These are phyloP conservation scores for Chelonus formosanus DNA, from an alignment of 2,888 invertebrate genomes.

Conservation along the genomic window DNA sequence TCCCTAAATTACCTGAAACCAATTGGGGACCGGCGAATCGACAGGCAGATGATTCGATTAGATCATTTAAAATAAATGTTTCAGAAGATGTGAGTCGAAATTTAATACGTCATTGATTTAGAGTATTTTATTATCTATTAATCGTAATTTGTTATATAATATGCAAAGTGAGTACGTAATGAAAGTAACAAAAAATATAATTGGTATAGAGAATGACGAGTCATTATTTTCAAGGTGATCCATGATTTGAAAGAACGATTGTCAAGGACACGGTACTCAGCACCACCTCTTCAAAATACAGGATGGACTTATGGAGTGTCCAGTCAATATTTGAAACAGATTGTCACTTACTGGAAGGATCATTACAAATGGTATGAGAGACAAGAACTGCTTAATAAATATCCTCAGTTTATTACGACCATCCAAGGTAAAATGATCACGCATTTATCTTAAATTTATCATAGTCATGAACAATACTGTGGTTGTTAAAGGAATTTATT, in stretches of 20 bases:
- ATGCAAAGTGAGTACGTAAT: neutral
- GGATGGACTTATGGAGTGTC: conserved; percentile 87
- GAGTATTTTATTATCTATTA: neutral
- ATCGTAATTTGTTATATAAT: neutral
- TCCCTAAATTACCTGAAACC: conserved; percentile 58
- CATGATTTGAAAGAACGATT: conserved; percentile 72
- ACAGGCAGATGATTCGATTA: conserved; percentile 67
- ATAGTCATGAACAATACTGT: too few species aligned
- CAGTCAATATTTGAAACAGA: conserved; percentile 71
- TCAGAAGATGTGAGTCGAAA: conserved; percentile 67
- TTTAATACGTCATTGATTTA: neutral
- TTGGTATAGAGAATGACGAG: neutral
- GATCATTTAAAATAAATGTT: conserved; percentile 71
- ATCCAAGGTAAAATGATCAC: conserved; percentile 71
- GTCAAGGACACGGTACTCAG: conserved; percentile 66
- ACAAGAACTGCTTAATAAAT: conserved; percentile 76
- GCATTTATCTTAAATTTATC: too few species aligned
- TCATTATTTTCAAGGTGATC: conserved; percentile 67
- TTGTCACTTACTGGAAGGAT: conserved; percentile 82
- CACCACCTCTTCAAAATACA: conserved; percentile 72
- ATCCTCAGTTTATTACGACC: conserved; percentile 78
- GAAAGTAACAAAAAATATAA: too few species aligned
- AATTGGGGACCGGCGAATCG: conserved; percentile 71
- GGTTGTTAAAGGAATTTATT: neutral
- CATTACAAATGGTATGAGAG: conserved; percentile 78